A percentile compares a stretch with the other conserved stretches of the same genome.
Evolutionary conservation across 2,888 invertebrate genomes (phyloP).

Genomic region (Zeuzera pyrina): DNA sequence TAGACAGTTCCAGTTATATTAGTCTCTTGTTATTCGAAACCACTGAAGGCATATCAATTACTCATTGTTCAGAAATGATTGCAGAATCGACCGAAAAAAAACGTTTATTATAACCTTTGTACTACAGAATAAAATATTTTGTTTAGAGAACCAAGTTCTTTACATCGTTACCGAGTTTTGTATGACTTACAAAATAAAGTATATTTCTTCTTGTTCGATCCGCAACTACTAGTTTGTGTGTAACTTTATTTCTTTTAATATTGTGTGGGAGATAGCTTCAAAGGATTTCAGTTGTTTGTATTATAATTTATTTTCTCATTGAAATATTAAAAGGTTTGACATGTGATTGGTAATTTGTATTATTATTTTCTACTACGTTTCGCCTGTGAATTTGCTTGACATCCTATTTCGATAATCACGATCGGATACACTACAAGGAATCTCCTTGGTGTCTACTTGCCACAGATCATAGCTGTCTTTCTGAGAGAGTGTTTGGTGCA

Average conservation of each 20-base stretch:
- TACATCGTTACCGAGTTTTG: neutral
- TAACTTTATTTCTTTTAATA: constrained; percentile 1
- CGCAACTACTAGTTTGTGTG: neutral
- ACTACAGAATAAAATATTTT: constrained; percentile 22
- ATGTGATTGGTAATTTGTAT: constrained; percentile 20
- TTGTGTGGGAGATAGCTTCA: constrained; percentile 27
- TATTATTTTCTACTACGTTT: too few relatives aligned
- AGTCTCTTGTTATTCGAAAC: constrained; percentile 37
- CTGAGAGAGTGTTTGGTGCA: too few relatives aligned
- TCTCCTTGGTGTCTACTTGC: too few relatives aligned
- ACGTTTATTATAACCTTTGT: constrained; percentile 39
- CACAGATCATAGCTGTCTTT: too few relatives aligned
- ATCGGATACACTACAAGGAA: too few relatives aligned
- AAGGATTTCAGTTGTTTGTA: constrained; percentile 28
- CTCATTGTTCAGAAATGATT: constrained; percentile 48
- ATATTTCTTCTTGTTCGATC: neutral
- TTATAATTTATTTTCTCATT: constrained; percentile 26
- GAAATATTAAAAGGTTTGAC: constrained; percentile 27
- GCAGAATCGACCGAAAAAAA: constrained; percentile 42
- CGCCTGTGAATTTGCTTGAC: too few relatives aligned
- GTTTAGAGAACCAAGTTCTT: constrained; percentile 6
- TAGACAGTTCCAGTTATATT: neutral
- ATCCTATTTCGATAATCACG: too few relatives aligned
- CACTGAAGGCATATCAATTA: constrained; percentile 59
- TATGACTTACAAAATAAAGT: neutral